Percentiles rank a stretch among this genome's conserved stretches.
phyloP scores from a whole-genome alignment of 1,140 invertebrate species.

The Copidosoma floridanum region DNA sequence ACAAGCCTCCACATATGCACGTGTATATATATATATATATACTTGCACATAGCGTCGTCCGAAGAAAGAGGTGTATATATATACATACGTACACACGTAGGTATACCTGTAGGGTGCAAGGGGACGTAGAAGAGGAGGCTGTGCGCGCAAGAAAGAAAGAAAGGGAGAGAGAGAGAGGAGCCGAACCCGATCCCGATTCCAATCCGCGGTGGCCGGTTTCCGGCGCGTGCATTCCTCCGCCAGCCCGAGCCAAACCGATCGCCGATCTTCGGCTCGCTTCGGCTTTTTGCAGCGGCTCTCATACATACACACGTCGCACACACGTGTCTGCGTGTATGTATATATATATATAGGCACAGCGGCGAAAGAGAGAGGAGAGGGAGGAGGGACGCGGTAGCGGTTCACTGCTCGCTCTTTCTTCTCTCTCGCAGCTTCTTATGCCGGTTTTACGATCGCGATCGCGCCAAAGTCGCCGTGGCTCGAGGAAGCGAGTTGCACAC shows the following conservation, averaged over 20 bases:
- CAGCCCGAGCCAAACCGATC: constrained; percentile 12
- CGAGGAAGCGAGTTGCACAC: no score
- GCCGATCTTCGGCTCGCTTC: constrained; percentile 15
- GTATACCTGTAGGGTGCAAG: not conserved
- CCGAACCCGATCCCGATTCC: constrained; percentile 28
- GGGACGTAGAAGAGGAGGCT: not conserved
- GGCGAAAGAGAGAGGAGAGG: not conserved
- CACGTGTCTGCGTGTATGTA: no score
- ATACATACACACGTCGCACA: no score
- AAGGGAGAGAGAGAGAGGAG: not conserved
- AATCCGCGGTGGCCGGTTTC: constrained; percentile 28
- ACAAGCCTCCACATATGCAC: no score
- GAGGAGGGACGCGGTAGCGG: not conserved
- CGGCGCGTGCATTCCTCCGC: constrained; percentile 20
- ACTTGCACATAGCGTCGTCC: no score
- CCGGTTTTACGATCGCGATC: constrained; percentile 8
- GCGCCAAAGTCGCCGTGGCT: no score
- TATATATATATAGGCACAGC: no score
- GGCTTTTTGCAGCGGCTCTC: not conserved
- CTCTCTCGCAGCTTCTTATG: not conserved
- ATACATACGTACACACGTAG: not conserved
- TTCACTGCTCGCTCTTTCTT: not conserved
- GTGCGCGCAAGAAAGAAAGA: not conserved
- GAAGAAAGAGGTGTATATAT: constrained; percentile 9
- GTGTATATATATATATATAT: no score